phyloP scores from a whole-genome alignment of 2,888 invertebrate genomes.

The Ochropleura plecta region DNA sequence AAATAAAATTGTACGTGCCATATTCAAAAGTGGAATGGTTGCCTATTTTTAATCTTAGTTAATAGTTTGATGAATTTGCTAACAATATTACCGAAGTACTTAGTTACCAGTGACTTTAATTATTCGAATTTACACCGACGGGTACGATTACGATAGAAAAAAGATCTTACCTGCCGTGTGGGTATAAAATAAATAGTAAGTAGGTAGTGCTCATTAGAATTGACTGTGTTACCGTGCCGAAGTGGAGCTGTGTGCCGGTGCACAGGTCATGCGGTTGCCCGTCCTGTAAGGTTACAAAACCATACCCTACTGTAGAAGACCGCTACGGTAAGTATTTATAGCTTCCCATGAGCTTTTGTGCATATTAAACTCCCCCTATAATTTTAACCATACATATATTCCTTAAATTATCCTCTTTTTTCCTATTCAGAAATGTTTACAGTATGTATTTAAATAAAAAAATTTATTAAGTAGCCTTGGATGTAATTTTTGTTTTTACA shows the following conservation, averaged over 20 bases:
- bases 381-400: background rate
- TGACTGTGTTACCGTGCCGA: constrained; percentile 38
- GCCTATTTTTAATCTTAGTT: constrained; percentile 33
- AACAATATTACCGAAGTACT: constrained; percentile 34
- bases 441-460: background rate
- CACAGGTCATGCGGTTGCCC: constrained; percentile 61
- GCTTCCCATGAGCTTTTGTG: constrained; percentile 44
- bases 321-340: constrained; percentile 65
- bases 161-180: constrained; percentile 49
- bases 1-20: constrained; percentile 59
- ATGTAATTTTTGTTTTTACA: background rate
- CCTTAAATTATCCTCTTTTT: background rate
- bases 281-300: constrained; percentile 55
- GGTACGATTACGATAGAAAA: constrained; percentile 44
- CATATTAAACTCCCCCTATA: background rate
- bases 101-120: constrained; percentile 49
- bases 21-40: constrained; percentile 55
- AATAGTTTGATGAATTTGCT: constrained; percentile 41
- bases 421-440: background rate
- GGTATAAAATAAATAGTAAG: constrained; percentile 59
- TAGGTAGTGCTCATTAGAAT: constrained; percentile 55
- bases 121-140: constrained; percentile 32
- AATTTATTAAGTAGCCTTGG: constrained; percentile 11
- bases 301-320: constrained; percentile 55
- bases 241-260: constrained; percentile 51